These are phyloP conservation scores for Mythimna pallens DNA, from an alignment of 2,888 invertebrate species.

Conservation along the genomic window DNA sequence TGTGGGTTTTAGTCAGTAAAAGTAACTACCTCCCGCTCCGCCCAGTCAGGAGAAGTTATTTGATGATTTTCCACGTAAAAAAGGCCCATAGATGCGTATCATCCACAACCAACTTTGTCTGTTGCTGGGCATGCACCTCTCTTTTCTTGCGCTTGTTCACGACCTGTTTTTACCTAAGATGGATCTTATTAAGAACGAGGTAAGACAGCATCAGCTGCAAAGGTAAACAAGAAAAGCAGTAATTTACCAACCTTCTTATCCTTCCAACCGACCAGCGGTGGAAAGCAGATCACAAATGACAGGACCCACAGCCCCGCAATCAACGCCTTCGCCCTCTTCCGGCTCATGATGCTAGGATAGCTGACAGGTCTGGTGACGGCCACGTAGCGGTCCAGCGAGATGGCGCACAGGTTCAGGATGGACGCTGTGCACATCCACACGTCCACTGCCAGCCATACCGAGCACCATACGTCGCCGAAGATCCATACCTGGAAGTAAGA, in stretches of 20 bases:
- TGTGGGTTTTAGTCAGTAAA: no score
- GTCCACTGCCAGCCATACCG: slow-evolving; percentile 98
- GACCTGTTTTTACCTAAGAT: no score
- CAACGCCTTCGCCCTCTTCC: slow-evolving; percentile 95
- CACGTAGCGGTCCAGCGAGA: slow-evolving; percentile 98
- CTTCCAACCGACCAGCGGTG: slow-evolving; percentile 98
- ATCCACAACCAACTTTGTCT: no score
- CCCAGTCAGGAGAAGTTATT: no score
- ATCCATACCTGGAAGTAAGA: slow-evolving; percentile 95
- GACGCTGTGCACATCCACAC: slow-evolving; percentile 99
- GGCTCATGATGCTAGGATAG: slow-evolving; percentile 98
- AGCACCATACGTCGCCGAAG: slow-evolving; percentile 98
- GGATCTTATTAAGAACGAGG: background rate
- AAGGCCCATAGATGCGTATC: no score
- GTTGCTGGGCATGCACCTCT: no score
- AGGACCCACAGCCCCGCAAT: slow-evolving; percentile 98
- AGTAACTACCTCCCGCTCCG: no score
- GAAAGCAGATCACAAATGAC: slow-evolving; percentile 98
- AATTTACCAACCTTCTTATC: slow-evolving; percentile 85
- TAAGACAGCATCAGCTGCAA: background rate
- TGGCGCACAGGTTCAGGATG: slow-evolving; percentile 98
- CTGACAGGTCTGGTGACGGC: slow-evolving; percentile 99
- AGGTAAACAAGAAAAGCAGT: background rate
- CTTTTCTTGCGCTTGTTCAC: no score
- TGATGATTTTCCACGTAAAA: no score